phyloP scores from a whole-genome alignment of 2,113 vertebrate species.

The Megaleporinus macrocephalus region DNA sequence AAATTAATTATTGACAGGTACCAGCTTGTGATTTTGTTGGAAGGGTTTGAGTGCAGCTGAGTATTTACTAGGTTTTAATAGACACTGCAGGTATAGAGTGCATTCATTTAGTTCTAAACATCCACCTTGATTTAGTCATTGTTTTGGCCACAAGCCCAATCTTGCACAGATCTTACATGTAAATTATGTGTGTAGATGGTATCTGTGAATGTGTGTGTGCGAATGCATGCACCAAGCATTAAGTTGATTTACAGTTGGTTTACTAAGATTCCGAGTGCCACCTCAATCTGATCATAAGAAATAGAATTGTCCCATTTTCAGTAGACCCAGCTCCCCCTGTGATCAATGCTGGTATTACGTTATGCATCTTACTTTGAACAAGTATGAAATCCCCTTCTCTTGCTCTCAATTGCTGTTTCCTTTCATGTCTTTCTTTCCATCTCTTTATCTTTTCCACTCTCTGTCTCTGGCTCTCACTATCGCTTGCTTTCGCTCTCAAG shows the following conservation, averaged over 20 bases:
- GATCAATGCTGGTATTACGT: not conserved
- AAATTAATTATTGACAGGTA: not conserved
- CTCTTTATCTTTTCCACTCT: too few relatives aligned
- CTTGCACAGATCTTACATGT: not conserved
- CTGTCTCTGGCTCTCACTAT: not conserved
- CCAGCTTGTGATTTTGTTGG: not conserved
- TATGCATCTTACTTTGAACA: not conserved
- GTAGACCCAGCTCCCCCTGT: not conserved
- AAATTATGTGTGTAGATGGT: not conserved
- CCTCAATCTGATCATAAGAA: not conserved
- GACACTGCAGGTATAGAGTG: not conserved
- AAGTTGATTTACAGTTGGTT: not conserved
- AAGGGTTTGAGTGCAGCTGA: not conserved
- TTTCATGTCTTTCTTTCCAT: not conserved
- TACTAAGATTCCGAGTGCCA: not conserved
- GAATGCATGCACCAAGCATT: not conserved
- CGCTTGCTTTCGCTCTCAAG: not conserved
- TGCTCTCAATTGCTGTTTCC: not conserved
- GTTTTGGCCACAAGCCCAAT: not conserved
- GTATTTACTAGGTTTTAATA: not conserved
- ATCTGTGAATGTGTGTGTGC: slow-evolving; percentile 3
- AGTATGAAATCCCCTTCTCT: not conserved
- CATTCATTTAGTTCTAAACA: not conserved
- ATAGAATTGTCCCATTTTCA: not conserved
- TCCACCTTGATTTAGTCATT: not conserved